Base-by-base conservation (phyloP, 2,888 invertebrate genomes). In the Acanthococcus lagerstroemiae region DNA sequence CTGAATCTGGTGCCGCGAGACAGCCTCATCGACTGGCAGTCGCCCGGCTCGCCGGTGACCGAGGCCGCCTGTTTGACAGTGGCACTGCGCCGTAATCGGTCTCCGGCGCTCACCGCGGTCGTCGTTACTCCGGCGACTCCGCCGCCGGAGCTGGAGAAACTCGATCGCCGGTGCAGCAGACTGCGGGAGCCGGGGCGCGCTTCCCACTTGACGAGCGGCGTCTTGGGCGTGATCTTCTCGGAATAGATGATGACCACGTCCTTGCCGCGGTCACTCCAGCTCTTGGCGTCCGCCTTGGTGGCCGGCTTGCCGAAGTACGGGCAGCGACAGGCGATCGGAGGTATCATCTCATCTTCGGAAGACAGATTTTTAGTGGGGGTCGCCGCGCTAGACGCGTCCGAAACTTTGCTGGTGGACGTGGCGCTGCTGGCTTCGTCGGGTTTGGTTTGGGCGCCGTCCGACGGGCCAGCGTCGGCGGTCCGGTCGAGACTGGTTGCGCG, bases 1-100 rank as follows among this genome's bases (percentile, higher is more conserved):
- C 80, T 80, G 72, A 78, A 80, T 2, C 80, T 80, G 22, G 79
- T 80, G 1, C 80, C 79, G 67, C 80, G 72, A 48, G 78, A 75
- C 27, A 0, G n/a, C n/a, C n/a, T n/a, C n/a, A n/a, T n/a, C n/a
- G n/a, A n/a, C n/a, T 74, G 72, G 15, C 72, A 71, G 55, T 71
- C 26, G 54, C 50, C 4, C 3, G 3, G 19, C 19, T 15, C 58
- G 57, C 25, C 15, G 25, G 78, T 65, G 77, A 79, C 65, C n/a
- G 75, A 72, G 71, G 78, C 79, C 67, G 79, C 78, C 55, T 78
- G 46, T 45, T 52, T 46, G 44, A 21, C 26, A 45, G 50, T 26
- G 21, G 52, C 57, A 17, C 30, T 17, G 17, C 58, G 58, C 15
- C 27, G 26, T 9, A 61, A 19, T 9, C 61, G 61, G 26, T 50